Evolutionary conservation across 2,888 invertebrate genomes (phyloP).

Genomic region (Pristionchus arcanus): DNA sequence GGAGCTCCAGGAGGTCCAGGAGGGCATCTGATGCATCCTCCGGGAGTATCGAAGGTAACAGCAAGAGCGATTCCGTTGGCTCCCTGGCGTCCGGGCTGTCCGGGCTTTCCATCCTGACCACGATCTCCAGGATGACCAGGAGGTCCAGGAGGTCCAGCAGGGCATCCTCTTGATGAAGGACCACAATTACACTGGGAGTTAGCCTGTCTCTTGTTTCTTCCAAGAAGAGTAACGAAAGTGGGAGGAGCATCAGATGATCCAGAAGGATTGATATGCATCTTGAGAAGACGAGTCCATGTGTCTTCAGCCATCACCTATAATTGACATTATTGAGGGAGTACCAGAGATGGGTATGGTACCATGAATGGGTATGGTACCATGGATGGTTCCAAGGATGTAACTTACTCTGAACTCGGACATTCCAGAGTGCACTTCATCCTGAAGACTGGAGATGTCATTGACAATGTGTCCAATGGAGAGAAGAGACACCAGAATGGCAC

Average conservation of each 20-base stretch:
- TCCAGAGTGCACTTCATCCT: slow-evolving; percentile 64
- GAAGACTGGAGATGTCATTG: slow-evolving; percentile 66
- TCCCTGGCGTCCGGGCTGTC: slow-evolving; percentile 65
- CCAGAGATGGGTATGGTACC: too few relatives aligned
- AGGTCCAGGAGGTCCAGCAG: slow-evolving; percentile 70
- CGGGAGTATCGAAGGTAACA: slow-evolving; percentile 66
- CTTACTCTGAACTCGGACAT: slow-evolving; percentile 65
- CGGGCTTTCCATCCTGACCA: slow-evolving; percentile 66
- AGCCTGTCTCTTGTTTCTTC: slow-evolving; percentile 54
- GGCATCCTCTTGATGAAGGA: slow-evolving; percentile 59
- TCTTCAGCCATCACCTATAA: slow-evolving; percentile 55
- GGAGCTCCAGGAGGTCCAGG: slow-evolving; percentile 63
- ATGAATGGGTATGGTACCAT: not conserved
- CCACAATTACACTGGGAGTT: slow-evolving; percentile 53
- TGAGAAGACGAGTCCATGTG: slow-evolving; percentile 52
- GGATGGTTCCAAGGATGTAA: not conserved
- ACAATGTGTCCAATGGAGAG: slow-evolving; percentile 67
- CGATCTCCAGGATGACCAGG: slow-evolving; percentile 67
- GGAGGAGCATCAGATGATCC: slow-evolving; percentile 53
- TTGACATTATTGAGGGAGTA: not conserved
- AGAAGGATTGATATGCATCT: slow-evolving; percentile 51
- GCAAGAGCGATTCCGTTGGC: slow-evolving; percentile 68
- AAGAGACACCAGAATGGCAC: slow-evolving; percentile 65
- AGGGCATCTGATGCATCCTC: slow-evolving; percentile 70
- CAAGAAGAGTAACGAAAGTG: slow-evolving; percentile 53